Percentiles rank a stretch among this genome's conserved stretches.
Evolutionary conservation across 2,113 vertebrate species (phyloP).

Genomic region (Sprattus sprattus): DNA sequence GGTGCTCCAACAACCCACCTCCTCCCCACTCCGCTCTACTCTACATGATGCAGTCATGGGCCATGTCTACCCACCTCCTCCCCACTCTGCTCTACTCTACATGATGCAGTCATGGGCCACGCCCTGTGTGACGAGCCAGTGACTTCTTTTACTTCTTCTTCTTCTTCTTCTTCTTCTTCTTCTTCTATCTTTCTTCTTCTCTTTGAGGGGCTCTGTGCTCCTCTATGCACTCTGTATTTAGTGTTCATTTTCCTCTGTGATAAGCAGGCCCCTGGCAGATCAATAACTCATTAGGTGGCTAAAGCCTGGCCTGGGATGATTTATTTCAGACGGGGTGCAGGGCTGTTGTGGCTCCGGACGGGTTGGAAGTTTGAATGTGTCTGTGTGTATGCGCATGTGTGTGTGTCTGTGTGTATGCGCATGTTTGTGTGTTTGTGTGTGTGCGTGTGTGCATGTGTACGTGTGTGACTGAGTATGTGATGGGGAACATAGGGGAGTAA

Average conservation of each 20-base stretch:
- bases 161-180: too few relatives aligned
- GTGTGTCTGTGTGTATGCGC: too few relatives aligned
- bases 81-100: not conserved
- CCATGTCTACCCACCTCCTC: too few relatives aligned
- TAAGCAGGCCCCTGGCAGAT: slow-evolving; percentile 40
- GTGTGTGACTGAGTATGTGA: not conserved
- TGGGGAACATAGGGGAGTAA: too few relatives aligned
- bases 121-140: not conserved
- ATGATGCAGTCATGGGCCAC: not conserved
- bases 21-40: too few relatives aligned
- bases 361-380: not conserved
- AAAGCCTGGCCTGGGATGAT: slow-evolving; percentile 47
- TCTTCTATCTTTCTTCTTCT: too few relatives aligned
- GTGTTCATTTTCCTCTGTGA: slow-evolving; percentile 48
- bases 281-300: slow-evolving; percentile 59
- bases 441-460: too few relatives aligned
- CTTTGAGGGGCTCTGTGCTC: too few relatives aligned
- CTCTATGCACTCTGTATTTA: slow-evolving; percentile 45
- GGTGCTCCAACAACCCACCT: not conserved
- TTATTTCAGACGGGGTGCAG: slow-evolving; percentile 40
- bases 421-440: too few relatives aligned
- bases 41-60: too few relatives aligned
- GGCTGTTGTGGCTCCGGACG: slow-evolving; percentile 3
- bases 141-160: too few relatives aligned
- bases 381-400: not conserved